These are phyloP conservation scores for mouse (Mus musculus) DNA, from an alignment of 2,113 vertebrate species.

Conservation along the genomic window DNA sequence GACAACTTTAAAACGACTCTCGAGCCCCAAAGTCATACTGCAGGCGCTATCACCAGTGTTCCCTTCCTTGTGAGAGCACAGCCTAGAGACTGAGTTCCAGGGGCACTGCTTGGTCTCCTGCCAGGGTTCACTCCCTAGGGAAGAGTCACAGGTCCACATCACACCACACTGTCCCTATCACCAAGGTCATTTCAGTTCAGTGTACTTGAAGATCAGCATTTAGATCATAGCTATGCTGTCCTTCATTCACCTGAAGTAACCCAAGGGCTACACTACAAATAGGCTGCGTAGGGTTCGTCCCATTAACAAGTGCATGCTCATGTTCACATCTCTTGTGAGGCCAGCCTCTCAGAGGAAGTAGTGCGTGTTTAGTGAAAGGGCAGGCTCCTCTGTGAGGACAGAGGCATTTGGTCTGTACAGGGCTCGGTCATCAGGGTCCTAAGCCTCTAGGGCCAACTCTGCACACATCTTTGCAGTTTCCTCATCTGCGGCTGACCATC, in stretches of 20 bases:
- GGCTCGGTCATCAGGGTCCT: neutral
- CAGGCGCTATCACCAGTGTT: neutral
- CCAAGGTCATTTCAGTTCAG: slow-evolving; percentile 59
- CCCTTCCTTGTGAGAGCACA: neutral
- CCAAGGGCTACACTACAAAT: slow-evolving; percentile 19
- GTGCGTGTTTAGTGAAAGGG: slow-evolving; percentile 23
- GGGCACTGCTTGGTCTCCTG: neutral
- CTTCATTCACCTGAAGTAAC: slow-evolving; percentile 29
- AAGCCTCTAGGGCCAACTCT: neutral
- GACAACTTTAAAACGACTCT: neutral
- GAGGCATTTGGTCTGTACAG: neutral
- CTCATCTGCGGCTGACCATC: neutral
- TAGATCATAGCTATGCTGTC: neutral
- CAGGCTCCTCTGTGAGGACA: slow-evolving; percentile 31
- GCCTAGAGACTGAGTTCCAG: slow-evolving; percentile 34
- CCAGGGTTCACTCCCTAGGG: slow-evolving; percentile 50
- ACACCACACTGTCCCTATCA: slow-evolving; percentile 52
- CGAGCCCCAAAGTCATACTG: neutral
- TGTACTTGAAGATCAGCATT: neutral
- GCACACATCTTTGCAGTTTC: slow-evolving; percentile 6
- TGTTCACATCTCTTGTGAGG: neutral
- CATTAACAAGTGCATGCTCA: neutral
- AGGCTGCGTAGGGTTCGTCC: neutral
- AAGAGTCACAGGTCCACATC: slow-evolving; percentile 55
- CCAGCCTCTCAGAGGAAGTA: neutral